These are phyloP conservation scores for Zophobas morio DNA, from an alignment of 1,140 invertebrate species.

Conservation along the genomic window DNA sequence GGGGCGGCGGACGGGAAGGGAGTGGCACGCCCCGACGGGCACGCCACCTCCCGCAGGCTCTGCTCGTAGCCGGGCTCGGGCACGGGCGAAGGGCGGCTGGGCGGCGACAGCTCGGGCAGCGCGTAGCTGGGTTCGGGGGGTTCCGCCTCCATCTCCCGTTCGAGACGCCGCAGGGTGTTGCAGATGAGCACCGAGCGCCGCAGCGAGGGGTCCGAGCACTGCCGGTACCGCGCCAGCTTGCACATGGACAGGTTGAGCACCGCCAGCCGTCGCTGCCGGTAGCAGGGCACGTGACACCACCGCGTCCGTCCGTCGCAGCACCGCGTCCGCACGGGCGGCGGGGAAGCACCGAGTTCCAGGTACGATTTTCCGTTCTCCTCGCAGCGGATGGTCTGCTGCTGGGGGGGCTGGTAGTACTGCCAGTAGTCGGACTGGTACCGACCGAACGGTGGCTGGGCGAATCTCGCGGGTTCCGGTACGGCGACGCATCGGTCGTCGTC, in stretches of 20 bases:
- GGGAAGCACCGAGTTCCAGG: conserved; percentile 84
- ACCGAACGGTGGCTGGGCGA: conserved; percentile 56
- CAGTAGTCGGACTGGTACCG: conserved; percentile 68
- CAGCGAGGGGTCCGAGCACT: conserved; percentile 91
- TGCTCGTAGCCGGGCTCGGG: conserved; percentile 71
- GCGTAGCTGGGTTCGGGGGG: conserved; percentile 64
- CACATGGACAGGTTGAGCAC: conserved; percentile 94
- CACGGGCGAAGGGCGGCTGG: conserved; percentile 67
- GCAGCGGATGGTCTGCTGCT: conserved; percentile 85
- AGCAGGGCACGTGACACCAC: conserved; percentile 85
- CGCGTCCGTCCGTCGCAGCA: conserved; percentile 79
- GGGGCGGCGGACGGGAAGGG: conserved; percentile 72
- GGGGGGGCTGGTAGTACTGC: conserved; percentile 70
- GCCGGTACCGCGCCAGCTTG: conserved; percentile 90
- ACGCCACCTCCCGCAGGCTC: conserved; percentile 68
- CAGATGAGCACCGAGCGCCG: conserved; percentile 94
- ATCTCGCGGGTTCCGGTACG: conserved; percentile 62
- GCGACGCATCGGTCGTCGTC: conserved; percentile 65
- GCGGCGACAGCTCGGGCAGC: conserved; percentile 67
- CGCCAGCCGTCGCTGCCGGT: conserved; percentile 87
- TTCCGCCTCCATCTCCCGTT: conserved; percentile 86
- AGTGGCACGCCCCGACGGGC: conserved; percentile 73
- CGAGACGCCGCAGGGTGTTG: conserved; percentile 92
- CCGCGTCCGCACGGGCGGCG: conserved; percentile 62
- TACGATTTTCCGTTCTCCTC: conserved; percentile 94